Evolutionary conservation across 2,113 vertebrate genomes (phyloP).

Genomic region (Acanthisitta chloris): DNA sequence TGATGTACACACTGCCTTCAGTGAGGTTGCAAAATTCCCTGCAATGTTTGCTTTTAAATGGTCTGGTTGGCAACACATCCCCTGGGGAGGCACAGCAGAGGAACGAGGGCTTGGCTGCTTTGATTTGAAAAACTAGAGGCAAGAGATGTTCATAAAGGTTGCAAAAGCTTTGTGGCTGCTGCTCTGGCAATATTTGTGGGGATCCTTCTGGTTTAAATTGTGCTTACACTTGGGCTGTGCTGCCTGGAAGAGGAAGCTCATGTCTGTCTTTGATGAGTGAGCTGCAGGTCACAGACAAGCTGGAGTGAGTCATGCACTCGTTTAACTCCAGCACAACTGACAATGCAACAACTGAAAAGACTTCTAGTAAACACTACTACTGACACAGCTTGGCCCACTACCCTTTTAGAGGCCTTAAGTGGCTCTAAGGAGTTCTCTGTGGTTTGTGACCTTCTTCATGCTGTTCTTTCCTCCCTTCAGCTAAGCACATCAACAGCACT

Average conservation of each 20-base stretch:
- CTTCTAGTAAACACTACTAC: neutral
- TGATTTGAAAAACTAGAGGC: neutral
- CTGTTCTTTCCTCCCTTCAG: neutral
- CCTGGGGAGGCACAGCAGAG: neutral
- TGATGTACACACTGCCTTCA: neutral
- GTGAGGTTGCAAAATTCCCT: slow-evolving; percentile 31
- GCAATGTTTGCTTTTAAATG: slow-evolving; percentile 42
- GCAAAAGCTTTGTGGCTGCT: slow-evolving; percentile 13
- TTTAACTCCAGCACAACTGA: neutral
- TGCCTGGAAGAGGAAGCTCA: neutral
- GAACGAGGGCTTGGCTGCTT: neutral
- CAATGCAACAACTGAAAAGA: neutral
- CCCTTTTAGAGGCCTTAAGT: neutral
- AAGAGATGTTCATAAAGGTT: neutral
- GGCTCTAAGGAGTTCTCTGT: neutral
- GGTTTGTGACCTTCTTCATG: neutral
- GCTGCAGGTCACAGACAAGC: slow-evolving; percentile 20
- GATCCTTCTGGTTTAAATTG: neutral
- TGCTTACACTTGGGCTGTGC: neutral
- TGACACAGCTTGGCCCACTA: neutral
- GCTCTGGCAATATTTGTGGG: neutral
- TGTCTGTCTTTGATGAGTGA: neutral
- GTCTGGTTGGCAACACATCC: slow-evolving; percentile 4
- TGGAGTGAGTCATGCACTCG: neutral
- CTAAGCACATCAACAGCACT: neutral